These are phyloP conservation scores for Achroia grisella DNA, from an alignment of 1,140 invertebrate genomes.

Conservation along the genomic window DNA sequence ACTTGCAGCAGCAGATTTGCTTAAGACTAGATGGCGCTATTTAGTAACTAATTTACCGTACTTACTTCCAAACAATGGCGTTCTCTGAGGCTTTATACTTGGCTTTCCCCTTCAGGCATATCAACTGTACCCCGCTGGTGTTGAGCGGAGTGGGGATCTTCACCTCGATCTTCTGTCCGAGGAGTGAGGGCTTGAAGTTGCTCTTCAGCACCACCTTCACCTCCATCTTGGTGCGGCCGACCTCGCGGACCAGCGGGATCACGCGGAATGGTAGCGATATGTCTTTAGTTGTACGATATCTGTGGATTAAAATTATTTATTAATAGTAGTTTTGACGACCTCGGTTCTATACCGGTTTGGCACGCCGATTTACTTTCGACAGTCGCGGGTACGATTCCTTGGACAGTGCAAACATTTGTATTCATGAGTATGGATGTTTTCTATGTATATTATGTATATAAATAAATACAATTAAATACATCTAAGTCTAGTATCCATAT, in stretches of 20 bases:
- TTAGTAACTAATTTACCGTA: too few species aligned
- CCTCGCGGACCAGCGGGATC: constrained; percentile 98
- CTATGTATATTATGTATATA: too few species aligned
- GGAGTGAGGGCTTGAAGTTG: constrained; percentile 98
- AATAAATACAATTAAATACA: too few species aligned
- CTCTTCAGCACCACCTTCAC: constrained; percentile 99
- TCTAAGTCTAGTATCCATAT: too few species aligned
- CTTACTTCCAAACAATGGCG: constrained; percentile 99
- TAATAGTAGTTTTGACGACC: too few species aligned
- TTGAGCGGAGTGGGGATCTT: constrained; percentile 99
- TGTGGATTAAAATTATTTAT: constrained; percentile 43
- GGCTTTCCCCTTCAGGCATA: constrained; percentile 99
- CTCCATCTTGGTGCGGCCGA: constrained; percentile 99
- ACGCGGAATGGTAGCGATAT: constrained; percentile 99
- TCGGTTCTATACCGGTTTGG: too few species aligned
- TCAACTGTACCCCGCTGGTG: constrained; percentile 98
- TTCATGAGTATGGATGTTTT: too few species aligned
- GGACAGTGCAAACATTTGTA: too few species aligned
- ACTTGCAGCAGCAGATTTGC: too few species aligned
- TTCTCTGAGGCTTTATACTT: constrained; percentile 99
- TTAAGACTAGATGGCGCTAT: too few species aligned
- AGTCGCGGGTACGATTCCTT: too few species aligned
- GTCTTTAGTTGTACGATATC: constrained; percentile 99
- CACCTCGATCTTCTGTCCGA: constrained; percentile 99
- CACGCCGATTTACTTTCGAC: too few species aligned